Conservation (phyloP, 2,113 vertebrate species). For the Beaufortia kweichowensis region DNA sequence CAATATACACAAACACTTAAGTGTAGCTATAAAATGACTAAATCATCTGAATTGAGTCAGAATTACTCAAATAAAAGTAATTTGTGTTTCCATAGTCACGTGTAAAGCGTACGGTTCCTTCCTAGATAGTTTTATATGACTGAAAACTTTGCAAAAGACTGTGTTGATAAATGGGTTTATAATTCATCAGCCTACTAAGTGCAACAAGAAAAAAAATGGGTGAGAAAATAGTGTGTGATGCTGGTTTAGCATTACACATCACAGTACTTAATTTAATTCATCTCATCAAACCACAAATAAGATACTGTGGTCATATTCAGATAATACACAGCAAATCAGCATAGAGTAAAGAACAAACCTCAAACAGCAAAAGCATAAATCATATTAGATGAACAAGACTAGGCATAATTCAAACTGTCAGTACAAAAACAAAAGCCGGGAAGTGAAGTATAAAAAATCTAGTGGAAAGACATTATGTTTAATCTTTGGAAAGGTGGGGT, state of each 20-base stretch:
- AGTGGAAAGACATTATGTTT: constrained; percentile 53
- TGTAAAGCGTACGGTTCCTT: no score
- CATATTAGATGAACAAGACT: constrained; percentile 59
- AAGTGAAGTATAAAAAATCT: constrained; percentile 65
- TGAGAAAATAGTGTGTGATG: no score
- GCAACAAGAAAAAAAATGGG: no score
- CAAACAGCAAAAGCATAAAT: constrained; percentile 63
- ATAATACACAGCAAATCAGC: constrained; percentile 68
- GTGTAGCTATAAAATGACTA: no score
- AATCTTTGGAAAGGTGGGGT: constrained; percentile 54
- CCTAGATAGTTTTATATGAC: no score
- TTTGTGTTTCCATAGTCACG: no score
- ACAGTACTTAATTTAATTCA: constrained; percentile 1
- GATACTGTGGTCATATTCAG: constrained; percentile 58
- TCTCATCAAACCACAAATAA: constrained; percentile 21
- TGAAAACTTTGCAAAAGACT: no score
- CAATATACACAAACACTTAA: no score
- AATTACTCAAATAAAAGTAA: no score
- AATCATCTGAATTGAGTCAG: no score
- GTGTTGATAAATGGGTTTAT: no score
- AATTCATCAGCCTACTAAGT: no score
- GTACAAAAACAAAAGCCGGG: constrained; percentile 51
- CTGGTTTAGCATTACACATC: neutral
- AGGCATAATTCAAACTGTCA: constrained; percentile 52
- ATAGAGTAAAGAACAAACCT: constrained; percentile 58